Percentiles rank a stretch among this genome's conserved stretches.
Evolutionary conservation across 1,140 invertebrate genomes (phyloP).

Genomic region (Bactericera cockerelli): DNA sequence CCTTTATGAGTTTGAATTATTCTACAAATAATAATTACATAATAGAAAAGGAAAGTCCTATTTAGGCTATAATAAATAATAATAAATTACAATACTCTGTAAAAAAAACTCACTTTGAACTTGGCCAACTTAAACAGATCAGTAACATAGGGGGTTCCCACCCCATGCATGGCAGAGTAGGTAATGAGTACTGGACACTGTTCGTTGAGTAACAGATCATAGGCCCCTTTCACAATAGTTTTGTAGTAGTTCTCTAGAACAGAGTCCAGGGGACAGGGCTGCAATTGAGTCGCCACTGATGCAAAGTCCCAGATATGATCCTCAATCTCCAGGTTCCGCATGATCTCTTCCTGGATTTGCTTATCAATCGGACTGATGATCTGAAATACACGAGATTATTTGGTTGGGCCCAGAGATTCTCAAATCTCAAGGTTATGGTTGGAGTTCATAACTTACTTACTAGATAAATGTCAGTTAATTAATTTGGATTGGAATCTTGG

Average conservation of each 20-base stretch:
- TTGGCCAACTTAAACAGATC: constrained; percentile 57
- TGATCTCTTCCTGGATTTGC: constrained; percentile 65
- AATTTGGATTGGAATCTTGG: too few relatives aligned
- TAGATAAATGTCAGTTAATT: too few relatives aligned
- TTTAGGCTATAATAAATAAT: too few relatives aligned
- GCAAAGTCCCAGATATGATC: constrained; percentile 46
- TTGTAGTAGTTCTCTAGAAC: constrained; percentile 49
- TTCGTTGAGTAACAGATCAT: constrained; percentile 41
- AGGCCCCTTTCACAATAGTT: constrained; percentile 36
- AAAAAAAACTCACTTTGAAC: constrained; percentile 53
- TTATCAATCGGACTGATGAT: constrained; percentile 87
- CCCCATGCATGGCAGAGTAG: constrained; percentile 97
- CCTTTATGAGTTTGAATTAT: too few relatives aligned
- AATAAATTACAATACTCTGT: too few relatives aligned
- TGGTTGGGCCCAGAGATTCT: too few relatives aligned
- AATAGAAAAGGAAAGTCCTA: too few relatives aligned
- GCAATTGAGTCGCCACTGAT: constrained; percentile 21
- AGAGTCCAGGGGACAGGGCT: constrained; percentile 37
- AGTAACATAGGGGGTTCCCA: constrained; percentile 67
- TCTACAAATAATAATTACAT: too few relatives aligned
- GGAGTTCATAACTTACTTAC: too few relatives aligned
- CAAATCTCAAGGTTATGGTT: neutral
- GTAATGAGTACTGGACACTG: constrained; percentile 50
- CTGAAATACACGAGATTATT: too few relatives aligned
- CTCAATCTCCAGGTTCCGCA: constrained; percentile 56